Evolutionary conservation across 1,140 invertebrate species (phyloP).

Genomic region (Nilaparvata lugens): DNA sequence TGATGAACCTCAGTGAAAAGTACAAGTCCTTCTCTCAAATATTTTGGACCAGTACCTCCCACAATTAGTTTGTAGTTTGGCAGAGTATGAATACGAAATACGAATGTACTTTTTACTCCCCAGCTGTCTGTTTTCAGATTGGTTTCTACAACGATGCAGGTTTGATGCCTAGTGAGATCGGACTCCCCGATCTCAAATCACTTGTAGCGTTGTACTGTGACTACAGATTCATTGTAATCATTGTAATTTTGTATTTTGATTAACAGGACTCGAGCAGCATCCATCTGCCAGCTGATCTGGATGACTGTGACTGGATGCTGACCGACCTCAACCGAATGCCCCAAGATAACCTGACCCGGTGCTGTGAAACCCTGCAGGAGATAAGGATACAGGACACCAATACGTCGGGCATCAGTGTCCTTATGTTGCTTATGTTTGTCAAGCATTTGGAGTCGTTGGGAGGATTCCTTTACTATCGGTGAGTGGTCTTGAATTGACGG

Average conservation of each 20-base stretch:
- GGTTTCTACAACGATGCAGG: no score
- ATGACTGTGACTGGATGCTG: slow-evolving; percentile 14
- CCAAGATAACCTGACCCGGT: slow-evolving; percentile 17
- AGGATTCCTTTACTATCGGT: slow-evolving; percentile 31
- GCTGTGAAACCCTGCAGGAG: slow-evolving; percentile 26
- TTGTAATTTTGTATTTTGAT: background rate
- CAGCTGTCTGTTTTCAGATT: no score
- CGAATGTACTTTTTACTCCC: no score
- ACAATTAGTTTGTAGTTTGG: no score
- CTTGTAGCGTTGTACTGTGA: slow-evolving; percentile 8
- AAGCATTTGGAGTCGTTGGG: slow-evolving; percentile 28
- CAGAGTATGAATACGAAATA: no score
- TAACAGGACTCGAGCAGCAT: slow-evolving; percentile 8
- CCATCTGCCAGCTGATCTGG: slow-evolving; percentile 8
- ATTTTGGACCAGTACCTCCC: no score
- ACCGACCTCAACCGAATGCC: slow-evolving; percentile 11
- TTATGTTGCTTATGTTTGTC: slow-evolving; percentile 26
- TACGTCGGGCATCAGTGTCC: slow-evolving; percentile 27
- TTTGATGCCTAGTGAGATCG: no score
- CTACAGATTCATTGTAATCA: no score
- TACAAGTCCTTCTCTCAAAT: no score
- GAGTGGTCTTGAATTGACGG: background rate
- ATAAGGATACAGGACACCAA: slow-evolving; percentile 31
- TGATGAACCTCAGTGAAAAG: no score
- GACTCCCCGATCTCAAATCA: no score